Percentiles rank a stretch among this genome's conserved stretches.
Conservation (phyloP, 2,888 invertebrate genomes). For the Apamea epomidion region DNA sequence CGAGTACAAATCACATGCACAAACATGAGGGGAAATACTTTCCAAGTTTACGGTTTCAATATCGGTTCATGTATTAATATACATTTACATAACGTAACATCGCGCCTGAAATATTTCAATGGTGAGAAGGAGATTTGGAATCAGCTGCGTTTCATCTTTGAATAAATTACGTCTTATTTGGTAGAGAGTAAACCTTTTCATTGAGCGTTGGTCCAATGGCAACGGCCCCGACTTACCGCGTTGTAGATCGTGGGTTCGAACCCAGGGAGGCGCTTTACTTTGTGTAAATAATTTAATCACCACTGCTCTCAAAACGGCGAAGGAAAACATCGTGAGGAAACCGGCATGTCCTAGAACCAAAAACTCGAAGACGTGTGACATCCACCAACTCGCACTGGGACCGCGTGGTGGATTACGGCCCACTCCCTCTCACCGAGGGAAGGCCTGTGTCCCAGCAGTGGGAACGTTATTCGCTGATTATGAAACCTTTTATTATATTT, state of each 20-base stretch:
- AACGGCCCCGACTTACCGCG: neutral
- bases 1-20: conserved; percentile 59
- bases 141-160: neutral
- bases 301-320: neutral
- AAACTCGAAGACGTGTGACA: neutral
- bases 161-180: conserved; percentile 9
- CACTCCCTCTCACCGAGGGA: neutral
- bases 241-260: neutral
- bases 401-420: no score
- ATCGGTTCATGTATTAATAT: conserved; percentile 28
- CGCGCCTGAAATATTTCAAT: conserved; percentile 27
- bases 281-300: neutral
- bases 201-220: neutral
- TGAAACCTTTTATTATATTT: neutral
- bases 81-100: conserved; percentile 18
- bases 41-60: conserved; percentile 36
- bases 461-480: neutral
- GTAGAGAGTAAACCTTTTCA: neutral
- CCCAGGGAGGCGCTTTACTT: neutral
- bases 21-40: conserved; percentile 58
- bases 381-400: neutral
- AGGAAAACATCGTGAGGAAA: neutral
- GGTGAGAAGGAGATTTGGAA: neutral
- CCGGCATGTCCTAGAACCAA: neutral
- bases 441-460: neutral